A percentile compares a stretch with the other conserved stretches of the same genome.
Conservation (phyloP, 1,140 invertebrate genomes). For the Proales similis region DNA sequence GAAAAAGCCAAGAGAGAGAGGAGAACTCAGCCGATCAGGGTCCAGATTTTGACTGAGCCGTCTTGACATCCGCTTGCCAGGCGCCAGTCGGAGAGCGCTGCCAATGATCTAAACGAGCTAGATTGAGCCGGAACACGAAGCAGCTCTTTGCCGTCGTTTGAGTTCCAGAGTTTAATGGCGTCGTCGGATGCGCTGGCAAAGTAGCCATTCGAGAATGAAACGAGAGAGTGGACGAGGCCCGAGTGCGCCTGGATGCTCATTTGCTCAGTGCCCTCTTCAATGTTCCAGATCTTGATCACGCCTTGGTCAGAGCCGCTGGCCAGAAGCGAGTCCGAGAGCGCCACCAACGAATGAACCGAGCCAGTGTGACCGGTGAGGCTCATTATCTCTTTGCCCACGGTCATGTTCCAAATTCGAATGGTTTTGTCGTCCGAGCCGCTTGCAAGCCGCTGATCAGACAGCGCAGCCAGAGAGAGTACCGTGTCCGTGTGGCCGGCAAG, state of each 20-base stretch:
- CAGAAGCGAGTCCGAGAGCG: background rate
- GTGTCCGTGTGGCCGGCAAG: background rate
- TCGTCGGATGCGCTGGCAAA: background rate
- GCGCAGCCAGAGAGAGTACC: background rate
- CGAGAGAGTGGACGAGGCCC: background rate
- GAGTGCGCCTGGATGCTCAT: background rate
- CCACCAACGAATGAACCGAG: background rate
- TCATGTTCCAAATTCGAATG: conserved; percentile 4
- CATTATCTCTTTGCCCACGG: background rate
- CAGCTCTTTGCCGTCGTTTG: background rate
- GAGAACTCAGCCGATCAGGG: too few species aligned
- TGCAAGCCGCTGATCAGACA: background rate
- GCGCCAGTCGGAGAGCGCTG: background rate
- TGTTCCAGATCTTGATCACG: background rate
- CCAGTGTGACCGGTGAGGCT: background rate
- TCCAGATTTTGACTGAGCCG: background rate
- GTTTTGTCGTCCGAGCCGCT: background rate
- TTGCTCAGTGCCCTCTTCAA: background rate
- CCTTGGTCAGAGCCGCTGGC: background rate
- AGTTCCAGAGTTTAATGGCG: conserved; percentile 1
- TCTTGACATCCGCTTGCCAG: background rate
- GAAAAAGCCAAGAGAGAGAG: too few species aligned
- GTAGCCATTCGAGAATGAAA: background rate
- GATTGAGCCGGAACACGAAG: background rate
- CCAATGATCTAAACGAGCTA: conserved; percentile 1